These are phyloP conservation scores for Pteronotus mesoamericanus DNA, from an alignment of 2,797 vertebrate species.

Conservation along the genomic window DNA sequence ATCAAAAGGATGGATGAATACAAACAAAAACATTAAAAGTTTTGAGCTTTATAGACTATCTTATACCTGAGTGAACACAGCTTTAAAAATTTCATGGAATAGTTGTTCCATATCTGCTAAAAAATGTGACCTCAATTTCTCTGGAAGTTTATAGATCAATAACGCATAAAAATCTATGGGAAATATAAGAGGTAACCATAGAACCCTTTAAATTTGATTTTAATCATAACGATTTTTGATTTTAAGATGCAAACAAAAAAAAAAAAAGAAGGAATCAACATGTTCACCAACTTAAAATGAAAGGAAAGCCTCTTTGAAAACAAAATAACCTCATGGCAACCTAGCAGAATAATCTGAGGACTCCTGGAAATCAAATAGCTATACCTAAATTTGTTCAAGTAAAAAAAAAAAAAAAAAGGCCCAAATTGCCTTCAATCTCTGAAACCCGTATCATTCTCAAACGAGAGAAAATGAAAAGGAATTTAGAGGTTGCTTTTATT, in stretches of 20 bases:
- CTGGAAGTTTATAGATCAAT: slow-evolving; percentile 70
- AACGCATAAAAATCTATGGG: slow-evolving; percentile 61
- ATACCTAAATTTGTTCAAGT: background rate
- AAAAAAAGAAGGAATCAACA: slow-evolving; percentile 27
- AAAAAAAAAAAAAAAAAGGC: background rate
- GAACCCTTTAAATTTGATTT: slow-evolving; percentile 61
- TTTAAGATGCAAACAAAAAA: slow-evolving; percentile 45
- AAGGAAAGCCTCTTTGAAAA: slow-evolving; percentile 38
- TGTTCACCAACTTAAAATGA: background rate
- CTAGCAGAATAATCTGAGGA: background rate
- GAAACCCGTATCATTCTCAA: slow-evolving; percentile 11
- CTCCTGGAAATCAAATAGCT: background rate
- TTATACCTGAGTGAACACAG: slow-evolving; percentile 51
- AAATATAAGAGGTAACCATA: slow-evolving; percentile 59
- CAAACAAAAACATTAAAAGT: slow-evolving; percentile 59
- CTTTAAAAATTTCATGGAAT: slow-evolving; percentile 49
- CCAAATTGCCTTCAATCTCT: background rate
- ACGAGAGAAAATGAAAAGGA: slow-evolving; percentile 52
- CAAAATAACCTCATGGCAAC: background rate
- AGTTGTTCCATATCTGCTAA: slow-evolving; percentile 52
- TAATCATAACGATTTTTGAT: slow-evolving; percentile 57
- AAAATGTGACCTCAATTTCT: slow-evolving; percentile 63
- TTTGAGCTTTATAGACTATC: slow-evolving; percentile 45
- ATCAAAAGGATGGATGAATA: slow-evolving; percentile 10
- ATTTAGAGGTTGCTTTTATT: slow-evolving; percentile 16